Percentiles rank a stretch among this genome's conserved stretches.
These are phyloP conservation scores for Dendroctonus valens DNA, from an alignment of 1,140 invertebrate genomes.

Conservation along the genomic window DNA sequence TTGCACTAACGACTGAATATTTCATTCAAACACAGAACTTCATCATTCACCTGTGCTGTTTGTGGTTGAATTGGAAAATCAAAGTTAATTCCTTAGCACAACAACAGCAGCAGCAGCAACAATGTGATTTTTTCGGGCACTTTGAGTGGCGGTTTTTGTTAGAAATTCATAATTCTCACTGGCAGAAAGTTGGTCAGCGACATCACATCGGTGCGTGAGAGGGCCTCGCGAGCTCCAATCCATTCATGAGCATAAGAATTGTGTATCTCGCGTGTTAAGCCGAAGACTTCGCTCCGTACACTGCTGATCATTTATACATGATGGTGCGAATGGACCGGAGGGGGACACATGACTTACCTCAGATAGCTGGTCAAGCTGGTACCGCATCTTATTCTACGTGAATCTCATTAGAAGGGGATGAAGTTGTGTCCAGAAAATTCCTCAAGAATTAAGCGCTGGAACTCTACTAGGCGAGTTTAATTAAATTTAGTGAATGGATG, in stretches of 20 bases:
- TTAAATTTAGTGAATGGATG: too few relatives aligned
- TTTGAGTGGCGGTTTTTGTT: too few relatives aligned
- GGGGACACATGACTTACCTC: conserved; percentile 48
- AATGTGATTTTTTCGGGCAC: too few relatives aligned
- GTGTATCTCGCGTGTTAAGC: conserved; percentile 45
- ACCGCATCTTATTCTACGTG: conserved; percentile 23
- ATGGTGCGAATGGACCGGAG: conserved; percentile 50
- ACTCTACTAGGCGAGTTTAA: too few relatives aligned
- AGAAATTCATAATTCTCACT: conserved; percentile 19
- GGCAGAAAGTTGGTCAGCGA: conserved; percentile 8
- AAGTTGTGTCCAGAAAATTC: not conserved
- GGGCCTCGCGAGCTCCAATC: conserved; percentile 16
- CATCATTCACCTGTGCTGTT: too few relatives aligned
- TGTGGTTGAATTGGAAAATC: too few relatives aligned
- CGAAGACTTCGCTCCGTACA: conserved; percentile 50
- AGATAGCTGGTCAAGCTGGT: conserved; percentile 46
- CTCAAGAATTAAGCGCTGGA: too few relatives aligned
- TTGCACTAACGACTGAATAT: too few relatives aligned
- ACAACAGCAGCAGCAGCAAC: too few relatives aligned
- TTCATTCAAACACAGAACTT: too few relatives aligned
- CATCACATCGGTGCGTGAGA: conserved; percentile 18
- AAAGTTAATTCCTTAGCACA: too few relatives aligned
- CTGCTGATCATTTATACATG: conserved; percentile 50
- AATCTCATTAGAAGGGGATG: conserved; percentile 18
- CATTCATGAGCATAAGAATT: conserved; percentile 40